Base-by-base conservation (phyloP, 2,888 invertebrate genomes). In the Drosophila rellima region DNA sequence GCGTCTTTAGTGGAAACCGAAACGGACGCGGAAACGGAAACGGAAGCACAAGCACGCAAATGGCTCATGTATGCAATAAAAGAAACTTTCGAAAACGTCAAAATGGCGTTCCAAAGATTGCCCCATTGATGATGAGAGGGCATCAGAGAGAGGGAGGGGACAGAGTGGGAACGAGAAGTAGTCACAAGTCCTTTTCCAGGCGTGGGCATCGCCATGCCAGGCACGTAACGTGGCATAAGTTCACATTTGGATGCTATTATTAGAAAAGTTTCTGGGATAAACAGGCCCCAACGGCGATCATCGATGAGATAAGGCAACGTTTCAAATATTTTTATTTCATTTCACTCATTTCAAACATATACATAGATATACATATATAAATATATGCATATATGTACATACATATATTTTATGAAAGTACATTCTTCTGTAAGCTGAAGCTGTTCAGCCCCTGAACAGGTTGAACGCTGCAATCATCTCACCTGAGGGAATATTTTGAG, bases 31-130 rank as follows among this genome's bases (percentile, higher is more conserved):
- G 63, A 78, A 78, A 54, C 77, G 71, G 72, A 80, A 70, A 55
- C 75, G 74, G 74, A 78, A 81, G 73, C 86, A 74, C 70, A 74
- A 82, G 82, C 90, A 90, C 87, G 70, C 82, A 81, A 89, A 90
- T 86, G 82, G 87, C 83, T 89, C 85, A 90, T 90, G 85, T 86
- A 86, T 84, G 88, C 86, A 91, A 90, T 90, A 91, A 90, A 90
- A 82, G 80, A 88, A 90, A 90, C 75, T 91, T 89, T 85, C 74
- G 79, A 90, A 90, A 85, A 90, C 76, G 81, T 74, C 88, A 80
- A 80, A 87, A 89, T 81, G 88, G 80, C 80, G 80, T 81, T 89
- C 78, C 87, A 80, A 89, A 78, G 87, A 88, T 90, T 87, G 86
- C 70, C 73, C 84, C 75, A 73, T 80, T 73, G 81, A 87, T 78